A percentile compares a stretch with the other conserved stretches of the same genome.
Conservation (phyloP, 2,113 vertebrate species). For the Coreoperca whiteheadi region DNA sequence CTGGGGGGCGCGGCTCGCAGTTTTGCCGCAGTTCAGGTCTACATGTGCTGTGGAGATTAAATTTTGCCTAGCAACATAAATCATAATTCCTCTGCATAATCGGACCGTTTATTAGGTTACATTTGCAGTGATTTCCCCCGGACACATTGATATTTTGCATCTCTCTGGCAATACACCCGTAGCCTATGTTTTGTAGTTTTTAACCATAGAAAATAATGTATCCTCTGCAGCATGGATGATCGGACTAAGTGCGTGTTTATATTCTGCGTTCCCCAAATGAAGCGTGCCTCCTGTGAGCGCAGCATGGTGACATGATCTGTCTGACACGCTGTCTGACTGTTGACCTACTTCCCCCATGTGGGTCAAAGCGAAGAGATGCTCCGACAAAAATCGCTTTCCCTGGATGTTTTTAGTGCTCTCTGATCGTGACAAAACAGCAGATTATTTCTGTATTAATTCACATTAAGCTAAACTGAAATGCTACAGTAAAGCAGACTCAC, state of each 20-base stretch:
- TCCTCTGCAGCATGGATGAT: neutral
- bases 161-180: neutral
- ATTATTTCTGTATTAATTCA: neutral
- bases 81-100: slow-evolving; percentile 45
- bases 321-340: slow-evolving; percentile 81
- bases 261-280: slow-evolving; percentile 57
- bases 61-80: slow-evolving; percentile 81
- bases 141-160: neutral
- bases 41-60: slow-evolving; percentile 71
- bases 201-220: neutral
- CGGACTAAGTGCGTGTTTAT: slow-evolving; percentile 34
- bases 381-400: slow-evolving; percentile 14
- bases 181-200: neutral
- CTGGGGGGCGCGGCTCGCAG: slow-evolving; percentile 82
- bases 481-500: neutral
- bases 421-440: slow-evolving; percentile 4
- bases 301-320: slow-evolving; percentile 80
- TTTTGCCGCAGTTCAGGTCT: slow-evolving; percentile 83
- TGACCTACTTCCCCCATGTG: slow-evolving; percentile 83
- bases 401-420: neutral
- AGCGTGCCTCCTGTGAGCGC: slow-evolving; percentile 65
- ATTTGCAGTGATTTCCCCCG: neutral
- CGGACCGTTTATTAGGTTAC: slow-evolving; percentile 6
- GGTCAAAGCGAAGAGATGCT: slow-evolving; percentile 71
- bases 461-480: slow-evolving; percentile 1